These are phyloP conservation scores for Cyclophora albipunctata DNA, from an alignment of 2,888 invertebrate species.

Conservation along the genomic window DNA sequence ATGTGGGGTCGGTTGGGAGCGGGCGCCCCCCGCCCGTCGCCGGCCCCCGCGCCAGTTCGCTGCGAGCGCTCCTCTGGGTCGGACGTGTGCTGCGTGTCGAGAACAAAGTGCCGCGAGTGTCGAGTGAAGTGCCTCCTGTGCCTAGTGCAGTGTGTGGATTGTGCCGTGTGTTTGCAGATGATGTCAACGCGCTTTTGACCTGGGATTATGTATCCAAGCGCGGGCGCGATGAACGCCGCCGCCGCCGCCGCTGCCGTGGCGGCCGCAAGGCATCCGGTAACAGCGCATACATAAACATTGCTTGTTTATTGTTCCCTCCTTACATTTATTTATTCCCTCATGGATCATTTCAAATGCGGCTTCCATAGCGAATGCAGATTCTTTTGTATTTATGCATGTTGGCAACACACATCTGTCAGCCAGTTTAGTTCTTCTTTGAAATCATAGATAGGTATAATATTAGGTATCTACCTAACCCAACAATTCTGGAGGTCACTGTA, in stretches of 20 bases:
- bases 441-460: no score
- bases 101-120: slow-evolving; percentile 26
- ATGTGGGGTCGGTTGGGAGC: slow-evolving; percentile 37
- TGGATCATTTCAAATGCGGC: no score
- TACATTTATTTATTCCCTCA: not conserved
- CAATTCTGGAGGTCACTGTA: no score
- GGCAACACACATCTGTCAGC: no score
- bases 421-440: no score
- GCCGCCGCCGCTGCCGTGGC: slow-evolving; percentile 89
- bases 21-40: slow-evolving; percentile 37
- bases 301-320: not conserved
- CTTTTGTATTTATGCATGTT: no score
- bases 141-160: slow-evolving; percentile 61
- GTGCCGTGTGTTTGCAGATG: slow-evolving; percentile 47
- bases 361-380: no score
- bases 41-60: slow-evolving; percentile 45
- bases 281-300: slow-evolving; percentile 27
- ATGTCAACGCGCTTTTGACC: slow-evolving; percentile 67
- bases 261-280: slow-evolving; percentile 91
- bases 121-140: slow-evolving; percentile 48
- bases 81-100: slow-evolving; percentile 35
- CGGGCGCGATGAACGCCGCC: slow-evolving; percentile 89
- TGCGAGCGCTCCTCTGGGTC: slow-evolving; percentile 37
- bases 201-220: slow-evolving; percentile 86
- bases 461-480: no score